Evolutionary conservation across 2,888 invertebrate genomes (phyloP).

Genomic region (Microctonus brassicae): DNA sequence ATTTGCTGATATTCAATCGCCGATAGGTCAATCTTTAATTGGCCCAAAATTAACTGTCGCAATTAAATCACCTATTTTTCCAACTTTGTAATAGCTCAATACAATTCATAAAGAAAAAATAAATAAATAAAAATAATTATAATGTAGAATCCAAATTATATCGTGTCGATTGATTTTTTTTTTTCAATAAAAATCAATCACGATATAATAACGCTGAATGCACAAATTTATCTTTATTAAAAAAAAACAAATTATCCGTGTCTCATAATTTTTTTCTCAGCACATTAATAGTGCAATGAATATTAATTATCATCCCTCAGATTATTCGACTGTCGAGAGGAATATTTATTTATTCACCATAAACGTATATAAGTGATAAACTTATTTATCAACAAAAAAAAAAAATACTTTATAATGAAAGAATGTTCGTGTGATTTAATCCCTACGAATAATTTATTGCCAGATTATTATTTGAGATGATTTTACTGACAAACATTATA

Average conservation of each 20-base stretch:
- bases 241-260: no score
- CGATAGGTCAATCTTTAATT: conserved; percentile 10
- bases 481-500: conserved; percentile 49
- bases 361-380: not conserved
- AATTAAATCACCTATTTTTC: conserved; percentile 59
- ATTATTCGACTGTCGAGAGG: not conserved
- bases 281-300: not conserved
- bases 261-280: not conserved
- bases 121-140: not conserved
- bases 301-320: not conserved
- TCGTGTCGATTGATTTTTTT: not conserved
- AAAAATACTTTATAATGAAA: not conserved
- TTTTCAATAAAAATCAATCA: not conserved
- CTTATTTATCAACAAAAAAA: not conserved
- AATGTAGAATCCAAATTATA: not conserved
- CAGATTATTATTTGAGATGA: conserved; percentile 26
- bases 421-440: not conserved
- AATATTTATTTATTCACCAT: not conserved
- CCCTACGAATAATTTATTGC: conserved; percentile 10
- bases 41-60: conserved; percentile 22
- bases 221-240: conserved; percentile 12
- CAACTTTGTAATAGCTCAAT: conserved; percentile 59
- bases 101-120: conserved; percentile 13
- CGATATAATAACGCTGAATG: conserved; percentile 9
- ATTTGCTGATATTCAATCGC: conserved; percentile 22